Evolutionary conservation across 2,113 vertebrate species (phyloP), one percentile per base, ranked within the genome.

Genomic region (Pygoscelis antarcticus): DNA sequence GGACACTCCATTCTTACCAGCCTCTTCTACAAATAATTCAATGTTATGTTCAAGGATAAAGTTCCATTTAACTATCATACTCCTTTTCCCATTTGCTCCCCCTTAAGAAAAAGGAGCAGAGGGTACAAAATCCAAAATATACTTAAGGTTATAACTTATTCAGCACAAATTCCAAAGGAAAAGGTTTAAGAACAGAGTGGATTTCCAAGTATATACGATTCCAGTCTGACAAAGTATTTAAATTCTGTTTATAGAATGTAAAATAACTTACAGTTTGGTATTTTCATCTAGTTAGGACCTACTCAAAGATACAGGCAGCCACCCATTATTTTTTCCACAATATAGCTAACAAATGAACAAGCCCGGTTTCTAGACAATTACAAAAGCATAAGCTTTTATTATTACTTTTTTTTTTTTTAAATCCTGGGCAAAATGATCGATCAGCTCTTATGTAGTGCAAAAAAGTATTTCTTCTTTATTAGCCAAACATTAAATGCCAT

Each of bases 1-100:
- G 96, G 95, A 97, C 96, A 93, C 97, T 97, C 97, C 95, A 95
- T 95, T 98, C 98, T 98, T 97, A 96, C 95, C 98, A 98, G 98
- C 97, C 96, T 98, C 97, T 98, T 97, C 98, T 98, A 97, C 72
- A 96, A 91, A 97, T 72, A 93, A 87, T 74, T 83, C 66, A 60
- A 85, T 77, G 84, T 91, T 96, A 57, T 84, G 40, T 75, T 87
- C 34, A 78, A 96, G 80, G 87, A 96, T 89, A 89, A 96, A 96
- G 74, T 91, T 98, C 68, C 76, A 93, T 58, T 97, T 89, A 96
- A 90, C 42, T 93, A 62, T 47, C 15, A 4, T 62, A 93, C 61
- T 89, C 40, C 75, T 90, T 40, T 69, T 80, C 47, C 75, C 55
- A 82, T 70, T 83, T 47, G n/a, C n/a, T 89, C 71, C 68, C 44